Conservation (phyloP, 1,140 invertebrate genomes). For the Euura lappo region DNA sequence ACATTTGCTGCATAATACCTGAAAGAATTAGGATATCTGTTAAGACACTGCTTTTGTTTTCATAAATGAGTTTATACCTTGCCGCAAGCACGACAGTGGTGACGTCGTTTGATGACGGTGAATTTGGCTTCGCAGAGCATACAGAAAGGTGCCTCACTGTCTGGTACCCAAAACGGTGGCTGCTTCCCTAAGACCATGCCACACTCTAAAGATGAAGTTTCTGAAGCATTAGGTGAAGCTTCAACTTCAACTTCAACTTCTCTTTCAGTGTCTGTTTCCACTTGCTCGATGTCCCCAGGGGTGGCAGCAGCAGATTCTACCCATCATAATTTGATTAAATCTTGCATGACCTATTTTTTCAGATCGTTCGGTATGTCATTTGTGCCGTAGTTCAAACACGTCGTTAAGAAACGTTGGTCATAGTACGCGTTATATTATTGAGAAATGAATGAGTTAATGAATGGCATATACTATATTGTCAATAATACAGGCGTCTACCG, state of each 20-base stretch:
- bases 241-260: conserved; percentile 15
- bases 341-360: background rate
- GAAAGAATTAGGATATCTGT: too few relatives aligned
- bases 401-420: too few relatives aligned
- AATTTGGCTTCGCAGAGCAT: conserved; percentile 83
- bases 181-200: conserved; percentile 68
- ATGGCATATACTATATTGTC: too few relatives aligned
- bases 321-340: background rate
- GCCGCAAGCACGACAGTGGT: conserved; percentile 88
- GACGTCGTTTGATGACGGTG: conserved; percentile 80
- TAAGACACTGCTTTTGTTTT: too few relatives aligned
- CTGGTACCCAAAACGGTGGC: conserved; percentile 86
- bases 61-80: conserved; percentile 49
- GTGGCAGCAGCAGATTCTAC: conserved; percentile 31
- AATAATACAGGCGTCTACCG: too few relatives aligned
- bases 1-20: conserved; percentile 79
- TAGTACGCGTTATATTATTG: too few relatives aligned
- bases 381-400: too few relatives aligned
- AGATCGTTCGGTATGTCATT: too few relatives aligned
- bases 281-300: conserved; percentile 28
- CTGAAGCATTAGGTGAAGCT: conserved; percentile 48
- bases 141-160: conserved; percentile 79
- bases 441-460: too few relatives aligned
- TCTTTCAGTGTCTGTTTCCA: conserved; percentile 34
- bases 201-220: conserved; percentile 52